These are phyloP conservation scores for Musca vetustissima DNA, from an alignment of 1,140 invertebrate species.

Conservation along the genomic window DNA sequence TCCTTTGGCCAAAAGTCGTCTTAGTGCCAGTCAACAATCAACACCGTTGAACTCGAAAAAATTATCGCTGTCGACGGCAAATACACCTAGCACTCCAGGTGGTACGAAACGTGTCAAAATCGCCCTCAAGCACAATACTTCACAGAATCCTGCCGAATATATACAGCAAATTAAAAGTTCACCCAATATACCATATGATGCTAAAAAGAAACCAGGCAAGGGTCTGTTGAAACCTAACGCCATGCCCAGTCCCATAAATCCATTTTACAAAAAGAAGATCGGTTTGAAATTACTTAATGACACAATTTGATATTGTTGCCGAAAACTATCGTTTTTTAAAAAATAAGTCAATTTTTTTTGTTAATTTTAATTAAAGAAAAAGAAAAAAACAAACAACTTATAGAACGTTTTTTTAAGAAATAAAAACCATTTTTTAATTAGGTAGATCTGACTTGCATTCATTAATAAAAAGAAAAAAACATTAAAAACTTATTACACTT, in stretches of 20 bases:
- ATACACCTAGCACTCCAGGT: constrained; percentile 29
- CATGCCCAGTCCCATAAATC: constrained; percentile 72
- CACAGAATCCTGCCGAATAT: constrained; percentile 70
- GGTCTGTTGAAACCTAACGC: constrained; percentile 70
- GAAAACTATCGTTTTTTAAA: constrained; percentile 13
- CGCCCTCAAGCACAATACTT: constrained; percentile 65
- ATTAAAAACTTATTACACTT: too few relatives aligned
- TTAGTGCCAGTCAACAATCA: constrained; percentile 27
- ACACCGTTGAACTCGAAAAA: constrained; percentile 24
- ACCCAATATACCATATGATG: constrained; percentile 73
- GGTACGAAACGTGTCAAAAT: constrained; percentile 62
- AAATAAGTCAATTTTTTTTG: constrained; percentile 24
- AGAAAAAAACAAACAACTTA: background rate
- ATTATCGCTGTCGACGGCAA: constrained; percentile 12
- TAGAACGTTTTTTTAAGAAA: background rate
- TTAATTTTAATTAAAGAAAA: constrained; percentile 17
- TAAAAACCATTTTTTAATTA: background rate
- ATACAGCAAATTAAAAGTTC: constrained; percentile 67
- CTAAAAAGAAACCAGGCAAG: constrained; percentile 65
- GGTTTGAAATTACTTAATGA: constrained; percentile 45
- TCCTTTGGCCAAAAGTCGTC: constrained; percentile 29
- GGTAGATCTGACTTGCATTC: too few relatives aligned
- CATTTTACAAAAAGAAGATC: constrained; percentile 67
- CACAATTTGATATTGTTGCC: constrained; percentile 32
- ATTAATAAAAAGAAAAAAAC: too few relatives aligned